A percentile compares a stretch with the other conserved stretches of the same genome.
Conservation (phyloP, 2,888 invertebrate species). For the Odontocerum albicorne region DNA sequence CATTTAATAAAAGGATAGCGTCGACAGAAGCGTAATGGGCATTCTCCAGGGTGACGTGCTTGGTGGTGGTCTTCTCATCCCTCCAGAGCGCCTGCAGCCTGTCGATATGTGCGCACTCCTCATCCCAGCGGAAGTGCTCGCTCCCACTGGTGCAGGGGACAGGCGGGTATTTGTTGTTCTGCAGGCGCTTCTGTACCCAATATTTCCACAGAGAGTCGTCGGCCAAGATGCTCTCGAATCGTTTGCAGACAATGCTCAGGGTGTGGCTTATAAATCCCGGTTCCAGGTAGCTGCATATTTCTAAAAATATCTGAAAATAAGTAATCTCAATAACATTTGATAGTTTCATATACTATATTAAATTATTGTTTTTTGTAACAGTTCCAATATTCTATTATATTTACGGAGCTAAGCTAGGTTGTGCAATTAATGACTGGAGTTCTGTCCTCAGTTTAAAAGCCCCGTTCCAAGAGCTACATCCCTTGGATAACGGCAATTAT, state of each 20-base stretch:
- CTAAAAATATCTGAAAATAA: slow-evolving; percentile 55
- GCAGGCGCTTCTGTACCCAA: slow-evolving; percentile 46
- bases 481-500: no score
- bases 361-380: no score
- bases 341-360: no score
- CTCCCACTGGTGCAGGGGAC: slow-evolving; percentile 46
- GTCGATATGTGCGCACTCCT: slow-evolving; percentile 63
- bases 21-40: slow-evolving; percentile 63
- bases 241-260: slow-evolving; percentile 57
- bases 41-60: slow-evolving; percentile 54
- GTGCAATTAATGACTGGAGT: no score
- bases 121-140: slow-evolving; percentile 57
- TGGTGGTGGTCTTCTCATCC: slow-evolving; percentile 49
- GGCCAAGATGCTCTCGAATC: slow-evolving; percentile 58
- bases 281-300: slow-evolving; percentile 62
- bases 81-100: slow-evolving; percentile 60
- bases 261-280: slow-evolving; percentile 57
- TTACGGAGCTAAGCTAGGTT: no score
- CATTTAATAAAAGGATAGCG: slow-evolving; percentile 58
- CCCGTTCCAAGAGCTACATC: no score
- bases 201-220: slow-evolving; percentile 61
- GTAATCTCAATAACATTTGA: no score
- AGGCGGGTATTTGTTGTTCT: slow-evolving; percentile 48
- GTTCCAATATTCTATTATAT: no score
- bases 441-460: no score